Percentiles rank a stretch among this genome's conserved stretches.
These are phyloP conservation scores for Xylota segnis DNA, from an alignment of 2,888 invertebrate genomes.

Conservation along the genomic window DNA sequence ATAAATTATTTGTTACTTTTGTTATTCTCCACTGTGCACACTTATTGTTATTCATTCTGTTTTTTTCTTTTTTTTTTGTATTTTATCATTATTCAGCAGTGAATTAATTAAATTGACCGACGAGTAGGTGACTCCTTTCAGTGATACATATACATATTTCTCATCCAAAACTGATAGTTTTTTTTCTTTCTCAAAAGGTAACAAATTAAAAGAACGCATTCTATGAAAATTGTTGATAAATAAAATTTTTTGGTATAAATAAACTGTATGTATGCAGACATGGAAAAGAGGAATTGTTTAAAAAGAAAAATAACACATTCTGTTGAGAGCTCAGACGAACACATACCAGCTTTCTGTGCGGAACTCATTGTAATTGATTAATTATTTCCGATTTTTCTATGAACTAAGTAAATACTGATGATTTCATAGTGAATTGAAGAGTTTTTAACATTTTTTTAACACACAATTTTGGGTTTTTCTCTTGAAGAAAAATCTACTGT, in stretches of 20 bases:
- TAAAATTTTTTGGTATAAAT: slow-evolving; percentile 33
- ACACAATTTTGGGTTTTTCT: slow-evolving; percentile 69
- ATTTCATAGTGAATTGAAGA: slow-evolving; percentile 63
- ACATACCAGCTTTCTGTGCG: slow-evolving; percentile 77
- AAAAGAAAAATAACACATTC: slow-evolving; percentile 59
- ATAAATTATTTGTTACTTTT: slow-evolving; percentile 60
- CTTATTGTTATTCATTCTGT: slow-evolving; percentile 29
- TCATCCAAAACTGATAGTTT: slow-evolving; percentile 1
- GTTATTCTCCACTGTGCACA: slow-evolving; percentile 38
- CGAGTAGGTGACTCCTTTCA: slow-evolving; percentile 42
- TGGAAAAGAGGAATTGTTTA: slow-evolving; percentile 18
- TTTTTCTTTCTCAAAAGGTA: neutral
- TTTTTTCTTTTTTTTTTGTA: slow-evolving; percentile 27
- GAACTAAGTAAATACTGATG: slow-evolving; percentile 67
- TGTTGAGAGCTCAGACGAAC: slow-evolving; percentile 26
- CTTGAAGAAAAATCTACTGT: slow-evolving; percentile 70
- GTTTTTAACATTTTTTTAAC: slow-evolving; percentile 71
- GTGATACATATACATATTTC: slow-evolving; percentile 52
- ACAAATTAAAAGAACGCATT: slow-evolving; percentile 4
- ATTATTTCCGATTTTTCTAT: slow-evolving; percentile 41
- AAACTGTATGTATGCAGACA: slow-evolving; percentile 24
- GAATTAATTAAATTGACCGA: slow-evolving; percentile 71
- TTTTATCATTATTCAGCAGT: slow-evolving; percentile 59
- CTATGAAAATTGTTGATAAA: slow-evolving; percentile 59
- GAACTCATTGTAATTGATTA: slow-evolving; percentile 74